Evolutionary conservation across 2,888 invertebrate species (phyloP).

Genomic region (Bruchidius siliquastri): DNA sequence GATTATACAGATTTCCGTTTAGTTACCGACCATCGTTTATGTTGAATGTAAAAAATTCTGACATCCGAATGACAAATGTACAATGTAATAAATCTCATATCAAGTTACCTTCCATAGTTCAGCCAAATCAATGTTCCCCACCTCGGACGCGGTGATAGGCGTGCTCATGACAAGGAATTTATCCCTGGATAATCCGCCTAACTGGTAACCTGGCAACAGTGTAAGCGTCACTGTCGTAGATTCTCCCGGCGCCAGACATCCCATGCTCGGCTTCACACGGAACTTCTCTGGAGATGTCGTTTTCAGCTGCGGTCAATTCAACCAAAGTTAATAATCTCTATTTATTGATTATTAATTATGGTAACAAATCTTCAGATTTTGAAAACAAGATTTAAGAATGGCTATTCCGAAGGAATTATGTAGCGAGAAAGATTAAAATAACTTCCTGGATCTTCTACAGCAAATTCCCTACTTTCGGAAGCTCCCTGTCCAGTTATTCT

Average conservation of each 20-base stretch:
- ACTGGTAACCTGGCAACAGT: conserved; percentile 67
- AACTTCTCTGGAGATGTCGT: conserved; percentile 96
- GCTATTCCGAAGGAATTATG: too few species aligned
- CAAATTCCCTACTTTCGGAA: too few species aligned
- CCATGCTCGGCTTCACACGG: conserved; percentile 84
- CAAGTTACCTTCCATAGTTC: conserved; percentile 67
- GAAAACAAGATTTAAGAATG: too few species aligned
- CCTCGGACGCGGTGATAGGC: conserved; percentile 55
- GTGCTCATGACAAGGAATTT: conserved; percentile 87
- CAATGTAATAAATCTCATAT: background rate
- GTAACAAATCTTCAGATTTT: too few species aligned
- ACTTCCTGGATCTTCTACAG: too few species aligned
- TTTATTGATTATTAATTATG: too few species aligned
- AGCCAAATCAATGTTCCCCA: conserved; percentile 58
- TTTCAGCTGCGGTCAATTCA: conserved; percentile 69
- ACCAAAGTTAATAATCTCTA: background rate
- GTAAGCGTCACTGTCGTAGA: conserved; percentile 65
- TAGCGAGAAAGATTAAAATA: too few species aligned
- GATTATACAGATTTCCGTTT: too few species aligned
- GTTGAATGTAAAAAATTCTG: too few species aligned
- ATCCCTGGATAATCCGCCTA: conserved; percentile 68
- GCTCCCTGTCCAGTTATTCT: too few species aligned
- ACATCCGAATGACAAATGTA: background rate
- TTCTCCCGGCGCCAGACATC: conserved; percentile 63
- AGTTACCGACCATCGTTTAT: too few species aligned